These are phyloP conservation scores for Stramonita haemastoma DNA, from an alignment of 2,888 invertebrate genomes.

Conservation along the genomic window DNA sequence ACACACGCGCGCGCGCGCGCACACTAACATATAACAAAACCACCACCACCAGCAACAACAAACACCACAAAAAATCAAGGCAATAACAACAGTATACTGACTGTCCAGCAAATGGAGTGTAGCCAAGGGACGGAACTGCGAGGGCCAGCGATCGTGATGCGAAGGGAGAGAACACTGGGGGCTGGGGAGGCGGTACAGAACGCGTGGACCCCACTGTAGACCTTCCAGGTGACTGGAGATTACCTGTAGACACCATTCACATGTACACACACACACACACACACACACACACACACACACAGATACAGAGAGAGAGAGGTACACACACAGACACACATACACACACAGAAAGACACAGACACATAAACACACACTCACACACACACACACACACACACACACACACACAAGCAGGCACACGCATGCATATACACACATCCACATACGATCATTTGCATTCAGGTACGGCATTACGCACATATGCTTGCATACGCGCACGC, in stretches of 20 bases:
- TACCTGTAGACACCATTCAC: slow-evolving; percentile 52
- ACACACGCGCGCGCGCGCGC: background rate
- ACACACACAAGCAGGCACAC: background rate
- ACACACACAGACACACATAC: background rate
- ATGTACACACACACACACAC: background rate
- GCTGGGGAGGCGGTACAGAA: slow-evolving; percentile 61
- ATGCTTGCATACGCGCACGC: background rate
- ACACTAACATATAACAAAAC: background rate
- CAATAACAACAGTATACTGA: slow-evolving; percentile 45
- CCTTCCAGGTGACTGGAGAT: slow-evolving; percentile 59
- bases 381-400: slow-evolving; percentile 8
- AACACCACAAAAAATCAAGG: background rate
- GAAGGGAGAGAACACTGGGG: slow-evolving; percentile 58
- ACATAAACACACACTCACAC: background rate
- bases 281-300: background rate
- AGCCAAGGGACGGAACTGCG: slow-evolving; percentile 52
- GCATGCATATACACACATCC: too few relatives aligned
- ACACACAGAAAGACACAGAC: too few relatives aligned
- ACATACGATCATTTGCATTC: background rate
- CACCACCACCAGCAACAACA: background rate
- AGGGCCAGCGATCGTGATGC: slow-evolving; percentile 50
- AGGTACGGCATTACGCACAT: background rate
- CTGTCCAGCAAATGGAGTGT: slow-evolving; percentile 62
- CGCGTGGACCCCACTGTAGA: slow-evolving; percentile 59
- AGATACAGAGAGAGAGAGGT: too few relatives aligned